Evolutionary conservation across 2,797 vertebrate genomes (phyloP), one percentile per base, ranked within the genome.

Genomic region (Danio jaintianensis): DNA sequence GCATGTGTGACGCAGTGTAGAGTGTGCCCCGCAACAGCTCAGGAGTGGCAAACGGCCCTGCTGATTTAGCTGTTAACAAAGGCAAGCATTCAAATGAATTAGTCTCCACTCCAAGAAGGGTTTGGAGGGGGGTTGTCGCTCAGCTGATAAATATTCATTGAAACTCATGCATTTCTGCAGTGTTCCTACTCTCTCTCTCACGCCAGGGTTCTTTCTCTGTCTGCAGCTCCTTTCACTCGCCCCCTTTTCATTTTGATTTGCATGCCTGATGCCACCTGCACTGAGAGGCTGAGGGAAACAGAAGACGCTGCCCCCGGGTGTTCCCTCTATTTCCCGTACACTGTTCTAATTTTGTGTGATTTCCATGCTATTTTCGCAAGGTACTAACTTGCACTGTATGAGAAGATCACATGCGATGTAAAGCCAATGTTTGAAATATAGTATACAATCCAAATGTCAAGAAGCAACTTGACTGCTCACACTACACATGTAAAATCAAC

Each of bases 21-120:
- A 61, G 63, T 75, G 48, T 62, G 18, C 40, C 47, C 52, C 40
- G 70, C 71, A 56, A 47, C 55, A 75, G 71, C 56, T 63, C 56
- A 69, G 63, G 29, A 83, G 63, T 59, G 45, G 71, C 64, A 47
- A 63, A 68, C 29, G 48, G 63, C 61, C 84, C 84, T 70, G 53
- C 83, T 89, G 77, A 82, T 86, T 66, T 84, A 80, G 86, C 86
- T 81, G 85, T 88, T 90, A 91, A 93, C 92, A 94, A 92, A 92
- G 88, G 88, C 48, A 3, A 80, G 85, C 53, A 89, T 88, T 88
- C 85, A 83, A 85, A 86, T 75, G 79, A 89, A 38, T 87, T 89
- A 92, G 94, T 92, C 87, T n/a, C 43, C 0, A 78, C 86, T 91
- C 89, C 91, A 91, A 67, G 50, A 61, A 55, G 22, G n/a, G 55